Evolutionary conservation across 2,797 vertebrate genomes (phyloP), one percentile per base, ranked within the genome.

Genomic region (Protonibea diacanthus): DNA sequence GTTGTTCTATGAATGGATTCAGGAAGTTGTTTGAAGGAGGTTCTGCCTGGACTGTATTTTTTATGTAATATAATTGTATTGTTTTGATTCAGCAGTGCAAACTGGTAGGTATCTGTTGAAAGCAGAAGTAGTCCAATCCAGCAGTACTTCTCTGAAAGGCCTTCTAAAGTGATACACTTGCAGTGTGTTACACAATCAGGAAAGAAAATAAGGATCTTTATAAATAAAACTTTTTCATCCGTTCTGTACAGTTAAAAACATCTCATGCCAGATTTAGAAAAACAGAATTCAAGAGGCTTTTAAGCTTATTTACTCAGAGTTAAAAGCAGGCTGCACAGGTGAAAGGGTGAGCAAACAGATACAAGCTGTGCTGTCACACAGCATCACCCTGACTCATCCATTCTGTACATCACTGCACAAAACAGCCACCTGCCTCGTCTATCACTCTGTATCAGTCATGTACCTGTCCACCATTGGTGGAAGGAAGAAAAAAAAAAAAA

Each of bases 261-360:
- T 38, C 2, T 38, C 33, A 38, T 38, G 33, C 33, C 33, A 38
- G 8, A 52, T 52, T 52, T 17, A n/a, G 13, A 66, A 27, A 58
- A 47, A 21, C n/a, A 38, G 40, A 42, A 42, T 58, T 27, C 21
- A 55, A 7, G 3, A 13, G 11, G 18, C 23, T 58, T 64, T 47
- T 33, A 12, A 44, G 44, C 48, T 12, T 63, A 10, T 74, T 59
- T 76, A 6, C 42, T 7, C 21, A 29, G 15, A 51, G 18, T 52
- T 18, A n/a, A 52, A n/a, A 52, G 23, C 61, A 2, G 1, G 10
- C 29, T 55, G 12, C 20, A 38, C 21, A 53, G 23, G 20, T 70
- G 45, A 66, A 52, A 67, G 14, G 10, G 8, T 63, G 25, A 38
- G 25, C 57, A 60, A 83, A 75, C 77, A 73, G 23, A 42, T 7